phyloP scores from a whole-genome alignment of 1,140 invertebrate genomes.

The Trinorchestia longiramus region DNA sequence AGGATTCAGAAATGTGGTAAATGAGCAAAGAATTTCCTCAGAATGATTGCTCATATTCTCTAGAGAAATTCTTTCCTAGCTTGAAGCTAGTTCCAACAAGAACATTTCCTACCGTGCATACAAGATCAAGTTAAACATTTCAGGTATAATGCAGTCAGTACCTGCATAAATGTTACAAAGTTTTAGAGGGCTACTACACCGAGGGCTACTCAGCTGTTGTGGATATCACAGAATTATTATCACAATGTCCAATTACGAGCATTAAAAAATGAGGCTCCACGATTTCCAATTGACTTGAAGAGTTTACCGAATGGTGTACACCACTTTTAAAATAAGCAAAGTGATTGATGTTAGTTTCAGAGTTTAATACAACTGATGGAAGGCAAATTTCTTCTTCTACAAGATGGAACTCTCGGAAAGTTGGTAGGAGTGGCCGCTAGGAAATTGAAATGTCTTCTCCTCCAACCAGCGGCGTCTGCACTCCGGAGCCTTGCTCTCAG shows the following conservation, averaged over 20 bases:
- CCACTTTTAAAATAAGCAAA: not conserved
- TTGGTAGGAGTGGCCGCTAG: conserved; percentile 23
- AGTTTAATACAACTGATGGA: not conserved
- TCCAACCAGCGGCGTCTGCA: not conserved
- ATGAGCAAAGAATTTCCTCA: no score
- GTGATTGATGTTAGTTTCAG: not conserved
- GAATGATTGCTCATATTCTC: no score
- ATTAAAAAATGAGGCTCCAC: not conserved
- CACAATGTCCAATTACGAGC: not conserved
- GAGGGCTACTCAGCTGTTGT: no score
- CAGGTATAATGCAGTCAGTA: no score
- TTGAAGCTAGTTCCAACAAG: no score
- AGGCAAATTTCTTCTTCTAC: conserved; percentile 14
- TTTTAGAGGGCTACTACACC: no score
- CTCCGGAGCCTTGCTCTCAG: not conserved
- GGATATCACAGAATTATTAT: no score
- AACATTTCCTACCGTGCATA: no score
- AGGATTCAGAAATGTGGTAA: no score
- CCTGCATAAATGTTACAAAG: no score
- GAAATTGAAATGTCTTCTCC: not conserved
- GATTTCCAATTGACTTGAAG: not conserved
- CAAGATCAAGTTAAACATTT: no score
- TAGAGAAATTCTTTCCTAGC: no score
- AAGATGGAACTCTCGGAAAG: not conserved
- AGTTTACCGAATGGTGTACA: not conserved